Base-by-base conservation (phyloP, 1,140 invertebrate genomes). In the Trigoniulus corallinus region DNA sequence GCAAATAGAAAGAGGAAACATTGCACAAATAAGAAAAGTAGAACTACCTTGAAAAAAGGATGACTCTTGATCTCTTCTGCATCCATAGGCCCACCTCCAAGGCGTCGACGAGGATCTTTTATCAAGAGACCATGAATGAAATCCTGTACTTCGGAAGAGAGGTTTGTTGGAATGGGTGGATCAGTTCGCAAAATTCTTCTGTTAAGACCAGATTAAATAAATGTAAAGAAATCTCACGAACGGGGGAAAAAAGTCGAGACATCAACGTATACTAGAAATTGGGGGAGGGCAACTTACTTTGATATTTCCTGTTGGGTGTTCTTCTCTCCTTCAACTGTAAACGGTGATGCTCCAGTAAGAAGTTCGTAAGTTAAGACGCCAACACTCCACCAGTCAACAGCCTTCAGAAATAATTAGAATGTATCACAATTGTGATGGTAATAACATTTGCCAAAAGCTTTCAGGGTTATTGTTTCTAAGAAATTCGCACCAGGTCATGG, bases 381-480 rank as follows among this genome's bases (percentile, higher is more conserved):
- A 0, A 97, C 81, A 47, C 88, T 91, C 91, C 91, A 96, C 91
- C 92, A 97, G 69, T 96, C 92, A 1, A 94, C 91, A 54, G 87
- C 84, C 86, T 88, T n/a, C n/a, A n/a, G n/a, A n/a, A n/a, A n/a
- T n/a, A n/a, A n/a, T n/a, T n/a, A n/a, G n/a, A n/a, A n/a, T n/a
- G n/a, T n/a, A n/a, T n/a, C n/a, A n/a, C n/a, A n/a, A n/a, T n/a
- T n/a, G n/a, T n/a, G 70, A 13, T 24, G 4, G 4, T 12, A 44
- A 24, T 24, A 18, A 44, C 42, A 44, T 4, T 10, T n/a, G n/a
- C 21, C 18, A 44, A 44, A 12, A 7, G 18, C 42, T 7, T 20
- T 21, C 21, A 44, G 21, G 7, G 21, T 21, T 18, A 24, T 44
- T 44, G 18, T 20, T 44, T 44, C 18, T 18, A 7, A 7, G 21